A percentile compares a stretch with the other conserved stretches of the same genome.
Evolutionary conservation across 2,888 invertebrate genomes (phyloP).

Genomic region (Sialis lutaria): DNA sequence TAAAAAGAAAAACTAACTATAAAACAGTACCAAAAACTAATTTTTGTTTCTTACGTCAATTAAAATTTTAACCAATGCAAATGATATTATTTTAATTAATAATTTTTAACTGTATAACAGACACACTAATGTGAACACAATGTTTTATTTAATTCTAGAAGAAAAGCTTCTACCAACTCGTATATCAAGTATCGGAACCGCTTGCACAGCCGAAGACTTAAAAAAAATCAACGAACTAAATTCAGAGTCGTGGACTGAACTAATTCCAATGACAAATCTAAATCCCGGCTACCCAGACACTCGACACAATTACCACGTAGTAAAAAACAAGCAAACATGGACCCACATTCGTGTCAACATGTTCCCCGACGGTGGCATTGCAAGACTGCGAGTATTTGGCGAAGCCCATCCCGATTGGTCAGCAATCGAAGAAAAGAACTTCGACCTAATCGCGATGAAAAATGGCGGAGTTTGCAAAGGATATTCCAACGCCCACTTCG

Average conservation of each 20-base stretch:
- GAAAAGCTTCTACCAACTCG: constrained; percentile 29
- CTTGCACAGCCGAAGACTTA: constrained; percentile 28
- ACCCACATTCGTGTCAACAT: constrained; percentile 43
- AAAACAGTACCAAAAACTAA: too few relatives aligned
- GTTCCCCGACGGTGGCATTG: constrained; percentile 46
- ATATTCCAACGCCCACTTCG: constrained; percentile 45
- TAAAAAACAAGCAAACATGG: constrained; percentile 30
- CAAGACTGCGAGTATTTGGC: constrained; percentile 38
- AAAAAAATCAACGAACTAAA: constrained; percentile 26
- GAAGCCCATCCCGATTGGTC: constrained; percentile 23
- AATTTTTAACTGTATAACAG: not conserved
- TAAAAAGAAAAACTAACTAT: too few relatives aligned
- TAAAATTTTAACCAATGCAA: too few relatives aligned
- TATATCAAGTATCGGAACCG: constrained; percentile 28
- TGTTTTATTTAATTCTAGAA: constrained; percentile 19
- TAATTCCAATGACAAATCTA: constrained; percentile 34
- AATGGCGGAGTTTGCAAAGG: constrained; percentile 36
- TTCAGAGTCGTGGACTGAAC: constrained; percentile 36
- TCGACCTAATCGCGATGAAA: constrained; percentile 33
- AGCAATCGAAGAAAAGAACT: constrained; percentile 15
- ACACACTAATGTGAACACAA: too few relatives aligned
- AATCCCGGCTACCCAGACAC: constrained; percentile 38
- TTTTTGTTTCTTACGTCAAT: too few relatives aligned
- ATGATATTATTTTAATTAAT: too few relatives aligned
- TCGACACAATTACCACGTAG: constrained; percentile 36